A percentile compares a stretch with the other conserved stretches of the same genome.
These are phyloP conservation scores for Macheiramphus alcinus DNA, from an alignment of 2,113 vertebrate species.

Conservation along the genomic window DNA sequence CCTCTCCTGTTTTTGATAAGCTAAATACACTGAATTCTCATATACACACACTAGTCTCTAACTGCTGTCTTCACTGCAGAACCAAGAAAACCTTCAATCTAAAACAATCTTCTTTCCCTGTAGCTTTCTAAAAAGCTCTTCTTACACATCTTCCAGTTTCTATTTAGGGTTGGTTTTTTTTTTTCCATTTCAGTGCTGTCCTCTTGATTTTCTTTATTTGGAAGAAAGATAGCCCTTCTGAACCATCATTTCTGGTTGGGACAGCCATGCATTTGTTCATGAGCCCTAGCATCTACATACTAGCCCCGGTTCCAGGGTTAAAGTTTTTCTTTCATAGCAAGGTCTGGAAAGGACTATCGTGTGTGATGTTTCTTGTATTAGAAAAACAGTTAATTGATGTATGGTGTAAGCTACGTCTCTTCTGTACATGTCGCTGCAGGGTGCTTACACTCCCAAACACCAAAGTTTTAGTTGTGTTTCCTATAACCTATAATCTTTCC, in stretches of 20 bases:
- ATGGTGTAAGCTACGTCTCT: neutral
- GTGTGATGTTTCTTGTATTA: neutral
- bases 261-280: neutral
- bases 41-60: neutral
- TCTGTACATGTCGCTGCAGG: neutral
- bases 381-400: neutral
- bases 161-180: neutral
- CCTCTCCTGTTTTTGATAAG: neutral
- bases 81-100: neutral
- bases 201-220: neutral
- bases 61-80: neutral
- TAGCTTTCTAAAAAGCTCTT: neutral
- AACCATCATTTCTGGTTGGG: neutral
- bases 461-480: neutral
- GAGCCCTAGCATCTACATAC: neutral
- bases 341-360: neutral
- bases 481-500: neutral
- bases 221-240: neutral
- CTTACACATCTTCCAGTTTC: neutral
- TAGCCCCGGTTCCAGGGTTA: neutral
- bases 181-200: neutral
- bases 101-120: neutral
- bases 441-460: neutral
- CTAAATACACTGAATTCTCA: neutral
- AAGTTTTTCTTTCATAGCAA: neutral